These are phyloP conservation scores for Lepus townsendii DNA, from an alignment of 2,797 vertebrate species.

Conservation along the genomic window DNA sequence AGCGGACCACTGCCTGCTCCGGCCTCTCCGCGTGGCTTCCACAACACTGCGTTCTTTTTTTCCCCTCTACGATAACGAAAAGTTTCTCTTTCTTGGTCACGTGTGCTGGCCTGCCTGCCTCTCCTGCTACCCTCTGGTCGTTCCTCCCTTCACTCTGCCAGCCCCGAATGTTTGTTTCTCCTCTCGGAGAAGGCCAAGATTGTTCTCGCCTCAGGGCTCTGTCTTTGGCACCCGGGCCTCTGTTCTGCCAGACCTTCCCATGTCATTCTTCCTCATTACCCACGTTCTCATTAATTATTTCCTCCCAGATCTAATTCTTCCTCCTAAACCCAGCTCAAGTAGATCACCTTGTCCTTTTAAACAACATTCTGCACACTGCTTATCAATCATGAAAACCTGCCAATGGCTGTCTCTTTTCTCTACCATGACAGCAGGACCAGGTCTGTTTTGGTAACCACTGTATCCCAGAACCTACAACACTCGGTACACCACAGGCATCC, in stretches of 20 bases:
- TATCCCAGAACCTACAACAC: neutral
- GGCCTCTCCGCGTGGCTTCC: neutral
- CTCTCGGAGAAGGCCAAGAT: neutral
- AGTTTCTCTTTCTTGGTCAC: neutral
- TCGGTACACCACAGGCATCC: neutral
- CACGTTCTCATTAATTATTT: neutral
- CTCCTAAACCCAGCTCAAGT: neutral
- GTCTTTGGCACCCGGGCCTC: neutral
- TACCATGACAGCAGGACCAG: neutral
- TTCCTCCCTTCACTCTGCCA: neutral
- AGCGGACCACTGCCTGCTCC: too few relatives aligned
- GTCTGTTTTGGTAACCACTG: neutral
- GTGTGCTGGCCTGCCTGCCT: neutral
- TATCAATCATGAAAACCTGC: neutral
- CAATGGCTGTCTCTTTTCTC: neutral
- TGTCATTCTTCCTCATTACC: neutral
- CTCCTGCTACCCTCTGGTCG: neutral
- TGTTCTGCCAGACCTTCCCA: neutral
- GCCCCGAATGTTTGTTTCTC: neutral
- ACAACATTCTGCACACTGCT: neutral
- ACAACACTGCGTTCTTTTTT: neutral
- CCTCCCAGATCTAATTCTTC: neutral
- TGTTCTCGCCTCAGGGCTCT: neutral
- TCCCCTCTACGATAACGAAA: neutral
- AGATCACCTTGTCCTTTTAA: neutral